Evolutionary conservation across 2,113 vertebrate genomes (phyloP).

Genomic region (Psettodes erumei): DNA sequence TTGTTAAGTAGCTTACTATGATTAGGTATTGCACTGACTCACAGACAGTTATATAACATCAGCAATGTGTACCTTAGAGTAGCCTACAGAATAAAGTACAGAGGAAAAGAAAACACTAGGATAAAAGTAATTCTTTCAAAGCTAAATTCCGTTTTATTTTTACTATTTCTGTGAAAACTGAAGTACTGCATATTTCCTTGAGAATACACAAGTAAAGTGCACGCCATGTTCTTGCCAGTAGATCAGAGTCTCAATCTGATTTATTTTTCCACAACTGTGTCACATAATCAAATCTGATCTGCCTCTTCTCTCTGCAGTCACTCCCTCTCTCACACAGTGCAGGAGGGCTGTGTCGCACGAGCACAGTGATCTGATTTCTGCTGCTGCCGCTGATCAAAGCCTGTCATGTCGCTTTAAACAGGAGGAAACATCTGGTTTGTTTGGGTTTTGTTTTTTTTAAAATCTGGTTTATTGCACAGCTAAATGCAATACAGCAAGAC

Average conservation of each 20-base stretch:
- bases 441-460: no score
- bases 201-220: constrained; percentile 3
- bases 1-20: no score
- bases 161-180: background rate
- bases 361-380: constrained; percentile 3
- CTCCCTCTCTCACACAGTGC: background rate
- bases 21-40: no score
- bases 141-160: background rate
- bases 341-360: background rate
- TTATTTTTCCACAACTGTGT: constrained; percentile 7
- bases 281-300: constrained; percentile 24
- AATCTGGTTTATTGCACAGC: background rate
- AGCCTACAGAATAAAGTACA: no score
- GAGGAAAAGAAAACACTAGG: background rate
- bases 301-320: constrained; percentile 7
- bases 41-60: no score
- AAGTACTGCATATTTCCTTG: background rate
- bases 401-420: background rate
- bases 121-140: background rate
- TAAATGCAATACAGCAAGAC: background rate
- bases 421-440: background rate
- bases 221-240: constrained; percentile 6
- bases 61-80: no score
- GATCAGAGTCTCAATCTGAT: constrained; percentile 18
- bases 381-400: background rate